Conservation (phyloP, 2,888 invertebrate species). For the Germaria angustata region DNA sequence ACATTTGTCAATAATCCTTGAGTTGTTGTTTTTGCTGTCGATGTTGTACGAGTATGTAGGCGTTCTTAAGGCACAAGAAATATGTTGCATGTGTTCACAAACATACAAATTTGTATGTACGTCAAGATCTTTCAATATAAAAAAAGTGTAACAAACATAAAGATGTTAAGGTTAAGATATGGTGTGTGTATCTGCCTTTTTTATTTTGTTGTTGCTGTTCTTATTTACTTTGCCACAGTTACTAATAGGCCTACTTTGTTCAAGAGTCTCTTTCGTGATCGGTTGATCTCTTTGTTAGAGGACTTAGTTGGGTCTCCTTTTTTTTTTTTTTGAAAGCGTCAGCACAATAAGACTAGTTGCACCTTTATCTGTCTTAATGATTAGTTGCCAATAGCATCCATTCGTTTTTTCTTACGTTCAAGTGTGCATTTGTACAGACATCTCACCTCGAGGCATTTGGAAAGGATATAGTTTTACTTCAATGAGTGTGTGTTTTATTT, state of each 20-base stretch:
- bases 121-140: neutral
- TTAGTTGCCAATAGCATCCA: conserved; percentile 21
- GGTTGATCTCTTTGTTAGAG: conserved; percentile 62
- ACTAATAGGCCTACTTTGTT: conserved; percentile 51
- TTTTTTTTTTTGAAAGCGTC: conserved; percentile 46
- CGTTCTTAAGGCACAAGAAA: conserved; percentile 30
- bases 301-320: conserved; percentile 33
- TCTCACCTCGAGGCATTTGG: conserved; percentile 26
- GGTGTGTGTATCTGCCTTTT: conserved; percentile 11
- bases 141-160: conserved; percentile 40
- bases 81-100: conserved; percentile 15
- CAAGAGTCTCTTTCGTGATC: conserved; percentile 25
- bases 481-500: conserved; percentile 26
- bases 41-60: conserved; percentile 46
- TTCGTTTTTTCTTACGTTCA: neutral
- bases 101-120: neutral
- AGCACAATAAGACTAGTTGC: conserved; percentile 54
- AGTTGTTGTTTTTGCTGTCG: neutral
- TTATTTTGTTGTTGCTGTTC: conserved; percentile 7
- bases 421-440: conserved; percentile 12
- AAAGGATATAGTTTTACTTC: conserved; percentile 17
- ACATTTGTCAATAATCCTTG: conserved; percentile 60
- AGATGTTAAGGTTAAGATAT: conserved; percentile 56
- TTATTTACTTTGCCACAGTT: conserved; percentile 33
- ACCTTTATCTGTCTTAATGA: conserved; percentile 64